Evolutionary conservation across 35 echinoderm and acorn worm genomes (phyloP), one percentile per base, ranked within the genome.

Genomic region (Acanthaster planci): DNA sequence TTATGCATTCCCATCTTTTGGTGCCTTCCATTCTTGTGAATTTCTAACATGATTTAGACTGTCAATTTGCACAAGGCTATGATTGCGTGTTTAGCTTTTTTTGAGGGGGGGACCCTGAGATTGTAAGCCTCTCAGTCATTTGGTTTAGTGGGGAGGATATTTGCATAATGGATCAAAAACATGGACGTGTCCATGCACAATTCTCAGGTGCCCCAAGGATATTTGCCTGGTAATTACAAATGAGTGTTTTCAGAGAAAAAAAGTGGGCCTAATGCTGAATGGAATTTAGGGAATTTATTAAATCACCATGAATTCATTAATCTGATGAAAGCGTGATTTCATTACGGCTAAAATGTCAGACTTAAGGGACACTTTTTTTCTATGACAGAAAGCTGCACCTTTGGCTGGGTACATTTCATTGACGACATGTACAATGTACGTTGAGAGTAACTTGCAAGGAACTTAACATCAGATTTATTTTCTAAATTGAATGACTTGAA

Each of bases 31-130:
- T 72, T 72, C 29, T 72, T 26, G 22, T 21, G 23, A 72, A 72
- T 72, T 72, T 72, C 34, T 72, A 72, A 72, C 64, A 29, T 72
- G 19, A 72, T 72, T 72, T 72, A 72, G 7, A 19, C 26, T 14
- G 64, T 72, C 64, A 72, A 72, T 72, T 72, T 72, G 23, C 64
- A 72, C 64, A 72, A 72, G 64, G 64, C 34, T 72, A 31, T 72
- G 64, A 72, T 72, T 72, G 30, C 21, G 30, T 10, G 64, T 72
- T 72, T 29, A 14, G 23, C 34, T 21, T 72, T 32, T 6, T 47
- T 47, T 72, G 10, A 29, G 59, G 64, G 26, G 26, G 16, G 19
- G 56, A n/a, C n/a, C 42, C 64, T 26, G 26, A 72, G 64, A 26
- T 26, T 72, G 23, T 72, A 47, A 47, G 30, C 23, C 30, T 26